A percentile compares a stretch with the other conserved stretches of the same genome.
phyloP scores from a whole-genome alignment of 2,113 vertebrate genomes.

The Podocnemis expansa region DNA sequence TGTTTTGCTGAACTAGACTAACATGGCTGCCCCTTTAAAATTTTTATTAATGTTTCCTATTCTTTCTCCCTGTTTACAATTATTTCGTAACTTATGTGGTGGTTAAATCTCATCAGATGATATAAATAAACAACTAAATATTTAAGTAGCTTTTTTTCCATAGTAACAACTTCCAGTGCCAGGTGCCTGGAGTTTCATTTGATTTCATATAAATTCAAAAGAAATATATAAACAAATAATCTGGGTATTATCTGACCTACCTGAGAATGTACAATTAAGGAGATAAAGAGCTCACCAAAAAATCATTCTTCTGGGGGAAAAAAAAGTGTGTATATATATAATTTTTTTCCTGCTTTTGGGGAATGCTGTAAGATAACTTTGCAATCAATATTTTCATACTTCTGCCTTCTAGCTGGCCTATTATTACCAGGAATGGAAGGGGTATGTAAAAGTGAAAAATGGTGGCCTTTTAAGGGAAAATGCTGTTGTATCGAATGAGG shows the following conservation, averaged over 20 bases:
- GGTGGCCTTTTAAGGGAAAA: not conserved
- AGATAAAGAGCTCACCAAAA: not conserved
- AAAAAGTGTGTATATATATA: too few species aligned
- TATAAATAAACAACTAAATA: too few species aligned
- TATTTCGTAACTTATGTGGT: not conserved
- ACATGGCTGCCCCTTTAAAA: too few species aligned
- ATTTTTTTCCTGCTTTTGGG: not conserved
- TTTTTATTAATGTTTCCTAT: not conserved
- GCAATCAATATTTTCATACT: not conserved
- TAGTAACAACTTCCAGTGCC: not conserved
- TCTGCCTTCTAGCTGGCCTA: not conserved
- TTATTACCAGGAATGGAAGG: not conserved
- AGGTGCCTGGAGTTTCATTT: not conserved
- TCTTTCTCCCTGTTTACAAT: not conserved
- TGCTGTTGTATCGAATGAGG: not conserved
- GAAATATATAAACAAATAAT: not conserved
- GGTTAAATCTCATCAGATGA: not conserved
- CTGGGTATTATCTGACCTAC: not conserved
- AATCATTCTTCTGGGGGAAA: too few species aligned
- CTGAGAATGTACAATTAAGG: not conserved
- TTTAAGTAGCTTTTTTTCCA: not conserved
- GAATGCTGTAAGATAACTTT: not conserved
- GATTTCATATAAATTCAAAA: not conserved
- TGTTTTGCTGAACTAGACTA: too few species aligned
- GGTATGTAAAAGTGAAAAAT: not conserved